Evolutionary conservation across 1,140 invertebrate species (phyloP).

Genomic region (Cydia splendana): DNA sequence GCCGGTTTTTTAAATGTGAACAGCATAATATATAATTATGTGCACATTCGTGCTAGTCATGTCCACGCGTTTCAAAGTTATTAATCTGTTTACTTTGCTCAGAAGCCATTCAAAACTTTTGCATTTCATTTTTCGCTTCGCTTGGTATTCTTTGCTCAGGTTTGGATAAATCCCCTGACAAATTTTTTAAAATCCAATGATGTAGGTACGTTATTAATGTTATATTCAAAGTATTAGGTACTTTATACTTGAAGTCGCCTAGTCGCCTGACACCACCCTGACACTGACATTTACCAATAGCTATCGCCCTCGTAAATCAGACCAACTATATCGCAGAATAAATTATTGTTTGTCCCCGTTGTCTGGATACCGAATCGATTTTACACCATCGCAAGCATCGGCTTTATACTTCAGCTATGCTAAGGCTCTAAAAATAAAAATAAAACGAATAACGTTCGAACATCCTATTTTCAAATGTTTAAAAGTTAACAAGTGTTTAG

Average conservation of each 20-base stretch:
- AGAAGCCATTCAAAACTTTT: too few relatives aligned
- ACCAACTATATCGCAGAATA: neutral
- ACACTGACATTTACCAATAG: slow-evolving; percentile 5
- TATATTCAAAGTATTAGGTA: neutral
- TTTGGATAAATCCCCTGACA: too few relatives aligned
- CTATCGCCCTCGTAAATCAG: slow-evolving; percentile 18
- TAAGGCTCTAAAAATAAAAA: neutral
- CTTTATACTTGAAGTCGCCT: neutral
- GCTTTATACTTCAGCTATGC: neutral
- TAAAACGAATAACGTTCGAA: neutral
- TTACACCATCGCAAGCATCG: slow-evolving; percentile 36
- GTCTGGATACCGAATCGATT: slow-evolving; percentile 68
- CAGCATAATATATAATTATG: too few relatives aligned
- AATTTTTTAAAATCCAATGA: too few relatives aligned
- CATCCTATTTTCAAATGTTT: neutral
- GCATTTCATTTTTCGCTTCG: too few relatives aligned
- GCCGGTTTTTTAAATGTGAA: too few relatives aligned
- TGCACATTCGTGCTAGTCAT: too few relatives aligned
- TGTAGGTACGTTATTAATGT: too few relatives aligned
- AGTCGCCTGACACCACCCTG: neutral
- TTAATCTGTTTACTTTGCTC: too few relatives aligned
- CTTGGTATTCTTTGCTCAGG: too few relatives aligned
- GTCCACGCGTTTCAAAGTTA: too few relatives aligned
- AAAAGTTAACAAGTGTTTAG: neutral
- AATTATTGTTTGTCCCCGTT: slow-evolving; percentile 50